These are phyloP conservation scores for Cheumatopsyche charites DNA, from an alignment of 1,140 invertebrate species.

Conservation along the genomic window DNA sequence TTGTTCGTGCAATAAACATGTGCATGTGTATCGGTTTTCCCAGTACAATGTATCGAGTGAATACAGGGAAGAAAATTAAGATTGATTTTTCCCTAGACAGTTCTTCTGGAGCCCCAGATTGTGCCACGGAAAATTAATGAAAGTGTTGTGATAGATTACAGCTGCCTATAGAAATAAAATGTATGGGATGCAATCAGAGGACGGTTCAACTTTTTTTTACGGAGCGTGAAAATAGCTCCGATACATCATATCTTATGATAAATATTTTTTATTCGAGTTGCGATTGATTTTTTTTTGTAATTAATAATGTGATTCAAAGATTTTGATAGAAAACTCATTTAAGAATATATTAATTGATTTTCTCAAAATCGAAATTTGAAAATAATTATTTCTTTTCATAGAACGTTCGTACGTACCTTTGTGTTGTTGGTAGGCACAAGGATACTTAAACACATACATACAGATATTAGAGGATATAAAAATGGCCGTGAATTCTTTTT, in stretches of 20 bases:
- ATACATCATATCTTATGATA: constrained; percentile 3
- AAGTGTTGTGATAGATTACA: constrained; percentile 43
- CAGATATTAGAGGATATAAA: not conserved
- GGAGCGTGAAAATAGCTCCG: not conserved
- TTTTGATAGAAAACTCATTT: no score
- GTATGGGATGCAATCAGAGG: constrained; percentile 24
- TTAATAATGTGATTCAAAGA: not conserved
- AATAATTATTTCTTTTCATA: no score
- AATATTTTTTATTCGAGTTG: no score
- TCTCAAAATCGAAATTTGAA: no score
- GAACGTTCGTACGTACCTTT: no score
- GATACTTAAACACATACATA: not conserved
- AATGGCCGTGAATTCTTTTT: constrained; percentile 17
- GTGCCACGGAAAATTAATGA: constrained; percentile 41
- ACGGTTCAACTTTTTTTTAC: constrained; percentile 10
- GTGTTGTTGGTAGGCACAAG: no score
- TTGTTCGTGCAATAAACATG: not conserved
- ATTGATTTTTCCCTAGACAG: constrained; percentile 37
- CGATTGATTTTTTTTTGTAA: no score
- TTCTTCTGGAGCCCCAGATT: constrained; percentile 29
- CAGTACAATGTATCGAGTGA: constrained; percentile 24
- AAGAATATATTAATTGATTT: no score
- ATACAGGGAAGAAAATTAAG: constrained; percentile 28
- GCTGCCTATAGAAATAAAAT: constrained; percentile 32
- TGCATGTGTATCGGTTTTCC: constrained; percentile 24